Evolutionary conservation across 2,888 invertebrate genomes (phyloP).

Genomic region (Tiliacea citrago): DNA sequence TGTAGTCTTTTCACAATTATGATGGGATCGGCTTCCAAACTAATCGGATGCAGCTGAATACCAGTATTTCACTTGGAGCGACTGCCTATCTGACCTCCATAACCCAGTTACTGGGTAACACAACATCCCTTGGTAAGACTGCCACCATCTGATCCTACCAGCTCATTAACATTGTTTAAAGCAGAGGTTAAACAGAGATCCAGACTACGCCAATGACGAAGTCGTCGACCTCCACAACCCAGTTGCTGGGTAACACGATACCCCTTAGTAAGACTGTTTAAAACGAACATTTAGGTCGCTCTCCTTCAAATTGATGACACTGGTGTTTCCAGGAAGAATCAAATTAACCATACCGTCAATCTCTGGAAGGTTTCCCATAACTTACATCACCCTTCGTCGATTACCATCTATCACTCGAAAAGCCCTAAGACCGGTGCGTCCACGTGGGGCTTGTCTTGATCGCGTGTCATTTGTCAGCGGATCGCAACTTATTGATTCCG

Average conservation of each 20-base stretch:
- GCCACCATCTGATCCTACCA: too few species aligned
- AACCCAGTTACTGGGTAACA: too few species aligned
- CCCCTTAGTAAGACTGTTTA: not conserved
- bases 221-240: not conserved
- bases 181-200: too few species aligned
- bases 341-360: slow-evolving; percentile 18
- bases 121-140: not conserved
- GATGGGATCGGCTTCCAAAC: too few species aligned
- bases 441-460: slow-evolving; percentile 72
- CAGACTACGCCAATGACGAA: too few species aligned
- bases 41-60: too few species aligned
- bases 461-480: slow-evolving; percentile 77
- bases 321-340: not conserved
- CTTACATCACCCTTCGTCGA: slow-evolving; percentile 36
- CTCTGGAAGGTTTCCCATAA: slow-evolving; percentile 28
- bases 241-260: not conserved
- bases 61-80: not conserved
- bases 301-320: not conserved
- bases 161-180: too few species aligned
- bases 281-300: not conserved
- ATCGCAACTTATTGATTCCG: slow-evolving; percentile 70
- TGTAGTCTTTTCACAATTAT: not conserved
- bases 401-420: slow-evolving; percentile 63
- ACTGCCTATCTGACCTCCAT: not conserved
- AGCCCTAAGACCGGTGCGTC: slow-evolving; percentile 57